Conservation (phyloP, 2,888 invertebrate genomes). For the Pristionchus entomophagus region DNA sequence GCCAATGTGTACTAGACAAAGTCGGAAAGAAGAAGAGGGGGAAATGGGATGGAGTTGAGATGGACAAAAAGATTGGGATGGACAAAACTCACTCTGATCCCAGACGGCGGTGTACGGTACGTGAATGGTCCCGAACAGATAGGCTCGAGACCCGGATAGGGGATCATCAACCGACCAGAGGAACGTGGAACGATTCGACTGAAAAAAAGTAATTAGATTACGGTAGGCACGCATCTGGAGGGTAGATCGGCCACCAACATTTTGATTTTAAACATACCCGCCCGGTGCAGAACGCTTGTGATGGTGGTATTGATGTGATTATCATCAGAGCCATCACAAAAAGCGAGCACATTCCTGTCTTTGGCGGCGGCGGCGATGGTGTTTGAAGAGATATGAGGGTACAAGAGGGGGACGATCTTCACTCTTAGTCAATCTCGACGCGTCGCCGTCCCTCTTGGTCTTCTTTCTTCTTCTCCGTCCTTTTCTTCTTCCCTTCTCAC, state of each 20-base stretch:
- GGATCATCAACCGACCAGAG: slow-evolving; percentile 55
- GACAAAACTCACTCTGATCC: slow-evolving; percentile 74
- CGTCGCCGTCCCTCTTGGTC: slow-evolving; percentile 15
- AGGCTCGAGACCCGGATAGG: slow-evolving; percentile 63
- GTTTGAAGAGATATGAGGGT: slow-evolving; percentile 22
- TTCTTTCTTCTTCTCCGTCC: slow-evolving; percentile 7
- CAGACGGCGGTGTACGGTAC: slow-evolving; percentile 80
- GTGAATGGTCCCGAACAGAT: slow-evolving; percentile 81
- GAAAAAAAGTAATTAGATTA: not conserved
- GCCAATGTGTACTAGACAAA: not conserved
- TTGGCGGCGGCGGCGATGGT: slow-evolving; percentile 2
- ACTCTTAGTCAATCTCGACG: too few species aligned
- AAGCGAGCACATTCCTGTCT: slow-evolving; percentile 2
- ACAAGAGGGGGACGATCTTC: slow-evolving; percentile 12
- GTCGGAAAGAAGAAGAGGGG: not conserved
- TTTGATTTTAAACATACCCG: not conserved
- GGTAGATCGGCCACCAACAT: too few species aligned
- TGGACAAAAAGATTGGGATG: not conserved
- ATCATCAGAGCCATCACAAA: not conserved
- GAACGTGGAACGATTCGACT: slow-evolving; percentile 50
- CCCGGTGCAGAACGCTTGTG: not conserved
- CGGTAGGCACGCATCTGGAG: not conserved
- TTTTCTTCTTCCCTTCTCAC: not conserved
- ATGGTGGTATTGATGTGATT: not conserved
- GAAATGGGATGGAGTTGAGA: not conserved